phyloP scores from a whole-genome alignment of 2,888 invertebrate genomes.

The Myopa tessellatipennis region DNA sequence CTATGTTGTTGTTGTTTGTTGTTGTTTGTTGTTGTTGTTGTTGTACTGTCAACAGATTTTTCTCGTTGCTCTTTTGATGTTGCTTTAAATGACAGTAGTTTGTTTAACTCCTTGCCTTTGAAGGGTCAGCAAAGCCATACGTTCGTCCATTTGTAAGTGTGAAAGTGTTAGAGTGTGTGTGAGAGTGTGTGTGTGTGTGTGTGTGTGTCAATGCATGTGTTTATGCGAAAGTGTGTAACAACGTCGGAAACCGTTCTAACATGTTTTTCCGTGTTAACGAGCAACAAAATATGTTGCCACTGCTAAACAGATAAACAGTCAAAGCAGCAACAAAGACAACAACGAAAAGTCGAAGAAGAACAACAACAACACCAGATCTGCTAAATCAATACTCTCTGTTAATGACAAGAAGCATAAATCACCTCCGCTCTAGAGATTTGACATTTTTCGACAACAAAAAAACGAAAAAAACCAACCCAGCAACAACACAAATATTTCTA shows the following conservation, averaged over 20 bases:
- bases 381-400: conserved; percentile 9
- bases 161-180: no score
- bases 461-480: background rate
- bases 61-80: background rate
- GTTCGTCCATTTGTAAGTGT: no score
- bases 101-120: conserved; percentile 2
- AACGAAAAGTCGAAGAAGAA: background rate
- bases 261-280: background rate
- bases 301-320: background rate
- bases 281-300: conserved; percentile 7
- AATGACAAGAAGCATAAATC: conserved; percentile 32
- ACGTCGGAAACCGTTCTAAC: background rate
- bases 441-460: conserved; percentile 10
- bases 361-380: background rate
- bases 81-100: conserved; percentile 2
- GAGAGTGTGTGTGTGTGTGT: no score
- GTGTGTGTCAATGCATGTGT: no score
- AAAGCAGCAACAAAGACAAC: background rate
- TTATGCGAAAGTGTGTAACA: background rate
- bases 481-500: background rate
- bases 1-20: conserved; percentile 2
- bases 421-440: conserved; percentile 7
- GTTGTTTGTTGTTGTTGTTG: conserved; percentile 5
- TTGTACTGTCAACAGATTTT: conserved; percentile 4
- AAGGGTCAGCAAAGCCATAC: conserved; percentile 5